Conservation (phyloP, 2,888 invertebrate genomes). For the Drosophila buzzatii region DNA sequence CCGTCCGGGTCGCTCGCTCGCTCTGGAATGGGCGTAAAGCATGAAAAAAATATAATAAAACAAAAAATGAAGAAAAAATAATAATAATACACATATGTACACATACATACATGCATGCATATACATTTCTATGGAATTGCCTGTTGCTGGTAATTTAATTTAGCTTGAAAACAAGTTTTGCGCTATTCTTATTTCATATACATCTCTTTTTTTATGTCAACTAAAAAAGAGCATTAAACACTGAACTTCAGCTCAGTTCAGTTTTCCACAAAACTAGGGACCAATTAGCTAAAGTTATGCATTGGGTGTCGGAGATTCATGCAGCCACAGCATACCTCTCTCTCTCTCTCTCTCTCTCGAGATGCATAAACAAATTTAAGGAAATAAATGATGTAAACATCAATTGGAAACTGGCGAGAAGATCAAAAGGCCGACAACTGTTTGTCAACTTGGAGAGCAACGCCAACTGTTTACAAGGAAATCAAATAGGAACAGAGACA, state of each 20-base stretch:
- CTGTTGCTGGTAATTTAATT: slow-evolving; percentile 74
- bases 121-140: slow-evolving; percentile 67
- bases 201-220: slow-evolving; percentile 52
- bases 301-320: slow-evolving; percentile 41
- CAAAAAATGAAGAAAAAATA: slow-evolving; percentile 26
- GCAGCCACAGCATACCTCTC: neutral
- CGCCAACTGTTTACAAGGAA: slow-evolving; percentile 66
- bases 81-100: slow-evolving; percentile 23
- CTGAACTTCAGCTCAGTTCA: slow-evolving; percentile 45
- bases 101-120: neutral
- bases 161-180: slow-evolving; percentile 74
- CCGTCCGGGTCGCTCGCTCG: slow-evolving; percentile 25
- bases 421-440: slow-evolving; percentile 59
- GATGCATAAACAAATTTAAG: slow-evolving; percentile 15
- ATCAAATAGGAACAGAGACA: slow-evolving; percentile 55
- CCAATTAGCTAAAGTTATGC: slow-evolving; percentile 61
- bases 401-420: slow-evolving; percentile 23
- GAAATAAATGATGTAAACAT: slow-evolving; percentile 63
- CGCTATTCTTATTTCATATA: slow-evolving; percentile 14
- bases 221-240: slow-evolving; percentile 44
- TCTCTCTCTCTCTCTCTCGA: no score
- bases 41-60: slow-evolving; percentile 44
- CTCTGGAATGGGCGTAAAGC: slow-evolving; percentile 67
- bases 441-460: slow-evolving; percentile 64
- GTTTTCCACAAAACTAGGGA: slow-evolving; percentile 49